Evolutionary conservation across 2,888 invertebrate genomes (phyloP).

Genomic region (Sinodicranocentrus sp.): DNA sequence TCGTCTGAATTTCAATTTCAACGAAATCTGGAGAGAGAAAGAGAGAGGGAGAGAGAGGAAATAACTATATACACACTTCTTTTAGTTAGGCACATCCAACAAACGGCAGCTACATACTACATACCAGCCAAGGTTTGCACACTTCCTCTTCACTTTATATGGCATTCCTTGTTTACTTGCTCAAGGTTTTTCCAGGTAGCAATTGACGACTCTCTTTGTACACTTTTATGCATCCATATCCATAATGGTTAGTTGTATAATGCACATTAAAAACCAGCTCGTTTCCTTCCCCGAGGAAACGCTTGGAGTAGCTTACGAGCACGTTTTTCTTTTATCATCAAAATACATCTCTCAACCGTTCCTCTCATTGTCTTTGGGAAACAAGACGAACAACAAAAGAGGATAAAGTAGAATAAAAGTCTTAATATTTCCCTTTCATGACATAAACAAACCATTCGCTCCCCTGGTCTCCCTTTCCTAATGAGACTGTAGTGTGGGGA

Average conservation of each 20-base stretch:
- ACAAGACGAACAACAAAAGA: slow-evolving; percentile 21
- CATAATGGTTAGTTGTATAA: too few relatives aligned
- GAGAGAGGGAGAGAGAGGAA: too few relatives aligned
- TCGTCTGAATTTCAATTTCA: slow-evolving; percentile 29
- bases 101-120: too few relatives aligned
- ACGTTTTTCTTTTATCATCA: slow-evolving; percentile 34
- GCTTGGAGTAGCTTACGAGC: slow-evolving; percentile 10
- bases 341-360: slow-evolving; percentile 12
- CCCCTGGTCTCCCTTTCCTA: slow-evolving; percentile 20
- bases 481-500: slow-evolving; percentile 35
- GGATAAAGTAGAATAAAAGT: slow-evolving; percentile 44
- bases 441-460: slow-evolving; percentile 44
- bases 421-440: slow-evolving; percentile 50
- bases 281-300: slow-evolving; percentile 44
- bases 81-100: too few relatives aligned
- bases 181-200: too few relatives aligned
- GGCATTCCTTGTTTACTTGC: too few relatives aligned
- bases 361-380: slow-evolving; percentile 4
- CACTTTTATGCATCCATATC: not conserved
- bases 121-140: too few relatives aligned
- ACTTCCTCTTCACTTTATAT: too few relatives aligned
- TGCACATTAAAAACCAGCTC: not conserved
- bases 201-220: too few relatives aligned
- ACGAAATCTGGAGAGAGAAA: slow-evolving; percentile 3
- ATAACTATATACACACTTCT: too few relatives aligned